A percentile compares a stretch with the other conserved stretches of the same genome.
These are phyloP conservation scores for Pegoplata infirma DNA, from an alignment of 2,888 invertebrate genomes.

Conservation along the genomic window DNA sequence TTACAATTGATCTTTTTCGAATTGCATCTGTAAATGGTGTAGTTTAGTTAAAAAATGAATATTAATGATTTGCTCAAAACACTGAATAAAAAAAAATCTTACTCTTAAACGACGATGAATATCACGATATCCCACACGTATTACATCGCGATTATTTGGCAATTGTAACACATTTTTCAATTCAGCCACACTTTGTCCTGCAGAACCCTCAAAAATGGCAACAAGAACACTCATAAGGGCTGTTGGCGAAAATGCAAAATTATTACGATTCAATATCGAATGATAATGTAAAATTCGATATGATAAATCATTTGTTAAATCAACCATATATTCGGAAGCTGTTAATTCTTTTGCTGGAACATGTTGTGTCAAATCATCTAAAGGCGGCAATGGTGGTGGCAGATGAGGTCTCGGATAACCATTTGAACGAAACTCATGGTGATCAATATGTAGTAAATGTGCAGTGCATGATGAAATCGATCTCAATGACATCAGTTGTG, in stretches of 20 bases:
- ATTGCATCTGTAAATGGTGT: too few relatives aligned
- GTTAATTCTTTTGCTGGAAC: conserved; percentile 72
- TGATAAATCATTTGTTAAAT: conserved; percentile 87
- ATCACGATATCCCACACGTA: conserved; percentile 89
- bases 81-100: neutral
- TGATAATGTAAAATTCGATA: conserved; percentile 85
- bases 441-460: conserved; percentile 73
- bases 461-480: conserved; percentile 50
- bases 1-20: too few relatives aligned
- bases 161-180: conserved; percentile 84
- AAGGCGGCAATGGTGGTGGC: conserved; percentile 65
- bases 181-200: conserved; percentile 85
- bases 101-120: conserved; percentile 87
- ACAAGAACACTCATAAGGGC: conserved; percentile 88
- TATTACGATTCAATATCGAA: conserved; percentile 86
- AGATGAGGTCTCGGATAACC: conserved; percentile 68
- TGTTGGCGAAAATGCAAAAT: conserved; percentile 91
- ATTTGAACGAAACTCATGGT: conserved; percentile 70
- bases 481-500: neutral
- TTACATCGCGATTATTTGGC: conserved; percentile 85
- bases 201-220: conserved; percentile 88
- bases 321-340: conserved; percentile 87
- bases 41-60: too few relatives aligned
- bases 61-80: too few relatives aligned
- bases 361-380: conserved; percentile 55